Percentiles rank a stretch among this genome's conserved stretches.
These are phyloP conservation scores for Pogonomyrmex barbatus DNA, from an alignment of 1,140 invertebrate species.

Conservation along the genomic window DNA sequence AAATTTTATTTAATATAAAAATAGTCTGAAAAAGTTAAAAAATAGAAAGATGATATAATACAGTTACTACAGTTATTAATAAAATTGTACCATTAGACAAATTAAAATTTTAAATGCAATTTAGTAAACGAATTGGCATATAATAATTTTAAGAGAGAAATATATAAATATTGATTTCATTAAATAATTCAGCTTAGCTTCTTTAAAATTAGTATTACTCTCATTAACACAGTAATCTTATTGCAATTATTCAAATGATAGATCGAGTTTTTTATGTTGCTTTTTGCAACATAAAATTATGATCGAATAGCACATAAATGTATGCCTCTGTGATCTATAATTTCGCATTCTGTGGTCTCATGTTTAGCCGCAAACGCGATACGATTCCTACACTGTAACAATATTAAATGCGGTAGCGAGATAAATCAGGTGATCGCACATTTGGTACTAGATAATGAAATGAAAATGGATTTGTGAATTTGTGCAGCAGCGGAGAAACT, in stretches of 20 bases:
- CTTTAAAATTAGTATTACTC: neutral
- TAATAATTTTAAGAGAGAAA: neutral
- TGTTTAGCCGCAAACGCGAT: neutral
- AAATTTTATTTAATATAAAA: slow-evolving; percentile 4
- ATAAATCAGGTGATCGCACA: slow-evolving; percentile 22
- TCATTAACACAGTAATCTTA: neutral
- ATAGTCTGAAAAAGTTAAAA: neutral
- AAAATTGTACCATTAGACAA: neutral
- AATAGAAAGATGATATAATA: neutral
- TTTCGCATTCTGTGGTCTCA: neutral
- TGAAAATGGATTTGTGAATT: slow-evolving; percentile 28
- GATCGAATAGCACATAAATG: neutral
- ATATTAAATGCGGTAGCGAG: neutral
- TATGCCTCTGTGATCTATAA: neutral
- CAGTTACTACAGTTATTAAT: neutral
- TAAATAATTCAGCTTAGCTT: neutral
- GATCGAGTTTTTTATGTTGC: neutral
- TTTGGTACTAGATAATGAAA: neutral
- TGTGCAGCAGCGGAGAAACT: slow-evolving; percentile 10
- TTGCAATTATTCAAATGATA: neutral
- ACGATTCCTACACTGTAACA: neutral
- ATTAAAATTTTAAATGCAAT: slow-evolving; percentile 1
- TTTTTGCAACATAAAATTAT: neutral
- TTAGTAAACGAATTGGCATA: neutral
- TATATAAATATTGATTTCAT: neutral